These are phyloP conservation scores for Sinocyclocheilus anophthalmus DNA, from an alignment of 2,113 vertebrate genomes.

Conservation along the genomic window DNA sequence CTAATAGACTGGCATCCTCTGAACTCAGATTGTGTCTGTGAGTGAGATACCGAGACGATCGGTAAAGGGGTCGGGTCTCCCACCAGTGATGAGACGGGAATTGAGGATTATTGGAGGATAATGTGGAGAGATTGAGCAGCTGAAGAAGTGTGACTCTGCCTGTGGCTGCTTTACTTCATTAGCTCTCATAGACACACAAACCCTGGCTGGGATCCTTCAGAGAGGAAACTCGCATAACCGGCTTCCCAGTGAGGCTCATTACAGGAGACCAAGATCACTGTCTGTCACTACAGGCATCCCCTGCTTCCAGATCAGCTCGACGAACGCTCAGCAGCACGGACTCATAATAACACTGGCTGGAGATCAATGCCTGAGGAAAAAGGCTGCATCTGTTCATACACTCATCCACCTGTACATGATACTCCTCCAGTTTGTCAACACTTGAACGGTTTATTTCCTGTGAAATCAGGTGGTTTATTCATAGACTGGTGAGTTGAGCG, in stretches of 20 bases:
- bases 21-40: constrained; percentile 57
- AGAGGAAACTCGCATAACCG: constrained; percentile 2
- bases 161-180: constrained; percentile 69
- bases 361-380: constrained; percentile 30
- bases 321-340: neutral
- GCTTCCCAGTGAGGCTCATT: constrained; percentile 40
- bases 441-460: neutral
- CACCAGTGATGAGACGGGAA: constrained; percentile 2
- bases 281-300: constrained; percentile 24
- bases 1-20: constrained; percentile 58
- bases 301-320: constrained; percentile 5
- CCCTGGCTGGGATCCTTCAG: constrained; percentile 59
- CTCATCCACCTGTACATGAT: neutral
- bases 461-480: neutral
- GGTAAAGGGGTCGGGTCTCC: neutral
- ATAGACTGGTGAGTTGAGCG: neutral
- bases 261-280: constrained; percentile 6
- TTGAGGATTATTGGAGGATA: constrained; percentile 63
- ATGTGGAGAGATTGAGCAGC: constrained; percentile 66
- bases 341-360: constrained; percentile 21
- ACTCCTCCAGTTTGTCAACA: constrained; percentile 5
- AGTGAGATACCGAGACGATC: neutral
- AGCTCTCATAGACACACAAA: constrained; percentile 52
- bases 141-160: constrained; percentile 63
- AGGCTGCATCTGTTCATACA: constrained; percentile 17